A percentile compares a stretch with the other conserved stretches of the same genome.
Conservation (phyloP, 2,797 vertebrate species). For the Pteropus rufus region DNA sequence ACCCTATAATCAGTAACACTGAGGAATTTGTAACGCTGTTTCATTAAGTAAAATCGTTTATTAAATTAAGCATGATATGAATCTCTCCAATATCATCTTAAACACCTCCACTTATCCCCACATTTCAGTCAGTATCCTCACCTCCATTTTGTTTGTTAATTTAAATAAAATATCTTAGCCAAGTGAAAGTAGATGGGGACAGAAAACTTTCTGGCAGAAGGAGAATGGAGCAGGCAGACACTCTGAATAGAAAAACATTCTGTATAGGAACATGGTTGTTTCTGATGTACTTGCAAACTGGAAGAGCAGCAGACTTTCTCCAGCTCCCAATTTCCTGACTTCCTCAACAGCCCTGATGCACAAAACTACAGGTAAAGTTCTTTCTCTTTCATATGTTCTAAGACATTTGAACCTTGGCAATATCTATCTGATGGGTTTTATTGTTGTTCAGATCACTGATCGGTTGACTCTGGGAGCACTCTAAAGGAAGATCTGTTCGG, state of each 20-base stretch:
- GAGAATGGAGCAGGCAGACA: background rate
- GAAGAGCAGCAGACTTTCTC: background rate
- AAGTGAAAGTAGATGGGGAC: background rate
- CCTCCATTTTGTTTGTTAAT: background rate
- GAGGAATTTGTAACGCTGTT: background rate
- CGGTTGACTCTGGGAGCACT: background rate
- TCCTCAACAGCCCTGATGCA: background rate
- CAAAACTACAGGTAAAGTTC: background rate
- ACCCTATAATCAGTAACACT: background rate
- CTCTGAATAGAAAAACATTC: background rate
- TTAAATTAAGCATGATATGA: background rate
- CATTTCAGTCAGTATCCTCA: background rate
- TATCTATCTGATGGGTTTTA: background rate
- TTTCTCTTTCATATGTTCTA: background rate
- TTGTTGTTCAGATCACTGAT: slow-evolving; percentile 21
- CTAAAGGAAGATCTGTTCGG: background rate
- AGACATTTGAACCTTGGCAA: background rate
- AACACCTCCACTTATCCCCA: background rate
- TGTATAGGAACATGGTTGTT: background rate
- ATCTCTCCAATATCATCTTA: background rate
- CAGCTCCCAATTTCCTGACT: background rate
- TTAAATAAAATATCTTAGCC: background rate
- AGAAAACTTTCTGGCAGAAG: background rate
- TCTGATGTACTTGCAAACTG: background rate
- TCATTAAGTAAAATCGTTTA: background rate